These are phyloP conservation scores for Girardinus metallicus DNA, from an alignment of 2,797 vertebrate genomes.

Conservation along the genomic window DNA sequence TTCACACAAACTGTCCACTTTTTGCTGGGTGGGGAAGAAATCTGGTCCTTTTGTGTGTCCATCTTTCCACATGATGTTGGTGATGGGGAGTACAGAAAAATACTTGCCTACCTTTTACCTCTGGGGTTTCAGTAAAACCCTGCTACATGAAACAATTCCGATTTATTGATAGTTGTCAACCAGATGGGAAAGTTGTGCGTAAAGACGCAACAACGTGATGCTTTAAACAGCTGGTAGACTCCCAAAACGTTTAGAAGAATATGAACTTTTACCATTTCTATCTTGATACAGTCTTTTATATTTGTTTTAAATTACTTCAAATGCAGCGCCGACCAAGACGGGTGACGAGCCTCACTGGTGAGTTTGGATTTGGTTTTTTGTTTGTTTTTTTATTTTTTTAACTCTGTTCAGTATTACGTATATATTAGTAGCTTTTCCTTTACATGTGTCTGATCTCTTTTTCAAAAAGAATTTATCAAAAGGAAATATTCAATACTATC, in stretches of 20 bases:
- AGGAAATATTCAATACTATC: neutral
- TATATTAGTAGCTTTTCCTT: neutral
- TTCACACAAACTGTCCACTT: slow-evolving; percentile 91
- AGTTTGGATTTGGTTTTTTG: slow-evolving; percentile 47
- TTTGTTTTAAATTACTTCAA: slow-evolving; percentile 34
- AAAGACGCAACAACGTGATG: slow-evolving; percentile 46
- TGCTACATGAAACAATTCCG: slow-evolving; percentile 73
- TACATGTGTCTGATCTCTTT: neutral
- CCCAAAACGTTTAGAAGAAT: slow-evolving; percentile 36
- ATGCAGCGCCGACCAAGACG: slow-evolving; percentile 41
- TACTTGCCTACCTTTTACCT: slow-evolving; percentile 56
- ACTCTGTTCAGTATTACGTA: neutral
- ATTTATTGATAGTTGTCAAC: slow-evolving; percentile 43
- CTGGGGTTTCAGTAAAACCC: slow-evolving; percentile 77
- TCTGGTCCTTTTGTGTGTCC: slow-evolving; percentile 72
- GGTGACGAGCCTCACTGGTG: slow-evolving; percentile 62
- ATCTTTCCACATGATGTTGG: slow-evolving; percentile 79
- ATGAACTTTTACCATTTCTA: slow-evolving; percentile 25
- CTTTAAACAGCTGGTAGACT: slow-evolving; percentile 13
- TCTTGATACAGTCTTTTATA: slow-evolving; percentile 13
- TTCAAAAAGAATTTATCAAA: neutral
- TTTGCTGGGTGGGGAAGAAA: slow-evolving; percentile 40
- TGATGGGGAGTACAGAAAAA: slow-evolving; percentile 57
- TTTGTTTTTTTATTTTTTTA: neutral
- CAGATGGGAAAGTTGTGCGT: slow-evolving; percentile 45